phyloP scores from a whole-genome alignment of 1,140 invertebrate genomes.

The Sinonovacula constricta region DNA sequence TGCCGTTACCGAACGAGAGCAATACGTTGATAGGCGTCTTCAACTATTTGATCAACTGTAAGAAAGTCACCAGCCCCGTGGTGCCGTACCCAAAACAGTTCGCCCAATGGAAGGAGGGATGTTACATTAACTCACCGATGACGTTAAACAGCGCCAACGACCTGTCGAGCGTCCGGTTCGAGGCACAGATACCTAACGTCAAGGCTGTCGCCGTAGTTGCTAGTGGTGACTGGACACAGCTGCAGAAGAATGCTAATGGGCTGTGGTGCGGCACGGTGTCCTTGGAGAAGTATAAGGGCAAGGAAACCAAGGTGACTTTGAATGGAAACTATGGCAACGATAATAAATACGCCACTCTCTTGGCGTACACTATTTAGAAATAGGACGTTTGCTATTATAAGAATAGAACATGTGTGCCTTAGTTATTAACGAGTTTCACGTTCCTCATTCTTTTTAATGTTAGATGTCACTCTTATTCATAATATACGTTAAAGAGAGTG shows the following conservation, averaged over 20 bases:
- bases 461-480: too few relatives aligned
- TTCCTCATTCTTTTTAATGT: too few relatives aligned
- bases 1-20: conserved; percentile 68
- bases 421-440: too few relatives aligned
- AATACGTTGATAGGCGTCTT: conserved; percentile 72
- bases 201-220: conserved; percentile 70
- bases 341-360: conserved; percentile 46
- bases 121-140: conserved; percentile 69
- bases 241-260: conserved; percentile 57
- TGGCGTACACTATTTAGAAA: conserved; percentile 44
- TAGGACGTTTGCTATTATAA: too few relatives aligned
- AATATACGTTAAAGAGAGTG: too few relatives aligned
- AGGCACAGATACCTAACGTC: conserved; percentile 67
- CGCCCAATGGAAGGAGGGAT: conserved; percentile 77
- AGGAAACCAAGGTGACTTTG: conserved; percentile 64
- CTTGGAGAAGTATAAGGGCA: conserved; percentile 52
- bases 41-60: conserved; percentile 72
- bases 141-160: conserved; percentile 52
- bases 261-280: conserved; percentile 68
- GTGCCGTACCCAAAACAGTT: conserved; percentile 73
- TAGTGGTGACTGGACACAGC: conserved; percentile 73
- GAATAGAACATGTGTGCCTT: too few relatives aligned
- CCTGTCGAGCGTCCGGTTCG: conserved; percentile 60
- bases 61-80: conserved; percentile 24
- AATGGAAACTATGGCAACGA: conserved; percentile 73